phyloP scores from a whole-genome alignment of 2,113 vertebrate species.

The Solea senegalensis region DNA sequence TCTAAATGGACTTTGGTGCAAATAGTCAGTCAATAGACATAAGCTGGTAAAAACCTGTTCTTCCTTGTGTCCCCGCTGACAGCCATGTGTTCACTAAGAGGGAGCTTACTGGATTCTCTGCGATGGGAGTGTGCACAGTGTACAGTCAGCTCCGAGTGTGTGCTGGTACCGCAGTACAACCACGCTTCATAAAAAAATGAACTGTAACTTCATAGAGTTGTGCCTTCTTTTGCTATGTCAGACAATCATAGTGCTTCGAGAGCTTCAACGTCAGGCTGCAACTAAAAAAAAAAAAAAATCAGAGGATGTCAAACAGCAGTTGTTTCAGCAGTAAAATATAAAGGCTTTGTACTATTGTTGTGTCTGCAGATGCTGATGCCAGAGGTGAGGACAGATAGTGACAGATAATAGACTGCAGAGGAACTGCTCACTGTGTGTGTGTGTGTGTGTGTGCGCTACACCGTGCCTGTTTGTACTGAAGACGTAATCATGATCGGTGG shows the following conservation, averaged over 20 bases:
- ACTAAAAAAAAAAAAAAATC: neutral
- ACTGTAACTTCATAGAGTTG: too few species aligned
- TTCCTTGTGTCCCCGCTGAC: too few species aligned
- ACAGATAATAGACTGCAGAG: constrained; percentile 56
- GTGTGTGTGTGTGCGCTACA: neutral
- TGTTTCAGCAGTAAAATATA: constrained; percentile 26
- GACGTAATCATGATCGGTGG: constrained; percentile 21
- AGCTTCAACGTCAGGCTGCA: neutral
- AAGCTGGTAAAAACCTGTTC: too few species aligned
- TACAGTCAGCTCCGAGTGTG: too few species aligned
- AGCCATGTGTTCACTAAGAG: too few species aligned
- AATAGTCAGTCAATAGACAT: too few species aligned
- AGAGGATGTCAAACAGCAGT: constrained; percentile 28
- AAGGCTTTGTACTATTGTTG: constrained; percentile 2
- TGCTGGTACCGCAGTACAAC: too few species aligned
- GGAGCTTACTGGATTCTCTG: too few species aligned
- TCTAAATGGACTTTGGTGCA: too few species aligned
- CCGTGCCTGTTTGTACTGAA: constrained; percentile 14
- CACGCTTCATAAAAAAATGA: too few species aligned
- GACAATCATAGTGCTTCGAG: neutral
- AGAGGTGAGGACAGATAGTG: constrained; percentile 63
- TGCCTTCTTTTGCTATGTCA: constrained; percentile 1
- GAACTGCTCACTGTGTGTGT: neutral
- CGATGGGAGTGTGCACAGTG: too few species aligned
- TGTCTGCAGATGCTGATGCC: constrained; percentile 62